These are phyloP conservation scores for Anthrax anthrax DNA, from an alignment of 2,888 invertebrate species.

Conservation along the genomic window DNA sequence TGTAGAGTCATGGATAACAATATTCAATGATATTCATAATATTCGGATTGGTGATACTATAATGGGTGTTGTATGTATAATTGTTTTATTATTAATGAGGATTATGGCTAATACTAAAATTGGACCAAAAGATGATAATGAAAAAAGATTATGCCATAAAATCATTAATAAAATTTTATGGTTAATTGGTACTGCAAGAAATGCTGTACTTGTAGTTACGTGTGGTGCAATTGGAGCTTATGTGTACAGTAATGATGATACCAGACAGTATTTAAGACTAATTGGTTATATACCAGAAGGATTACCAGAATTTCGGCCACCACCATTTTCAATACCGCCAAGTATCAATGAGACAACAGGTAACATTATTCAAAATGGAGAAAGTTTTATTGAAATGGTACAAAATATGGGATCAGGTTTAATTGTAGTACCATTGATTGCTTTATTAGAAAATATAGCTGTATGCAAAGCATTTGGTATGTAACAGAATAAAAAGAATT, in stretches of 20 bases:
- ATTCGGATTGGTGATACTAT: slow-evolving; percentile 59
- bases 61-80: slow-evolving; percentile 60
- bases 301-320: slow-evolving; percentile 48
- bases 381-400: slow-evolving; percentile 54
- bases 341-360: slow-evolving; percentile 43
- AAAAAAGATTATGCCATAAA: slow-evolving; percentile 41
- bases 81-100: slow-evolving; percentile 57
- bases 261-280: slow-evolving; percentile 42
- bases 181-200: slow-evolving; percentile 66
- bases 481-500: slow-evolving; percentile 4
- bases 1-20: slow-evolving; percentile 62
- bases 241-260: slow-evolving; percentile 40
- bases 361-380: slow-evolving; percentile 9
- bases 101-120: slow-evolving; percentile 54
- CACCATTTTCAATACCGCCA: slow-evolving; percentile 49
- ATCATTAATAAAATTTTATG: slow-evolving; percentile 52
- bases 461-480: slow-evolving; percentile 63
- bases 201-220: slow-evolving; percentile 67
- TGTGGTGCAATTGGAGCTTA: slow-evolving; percentile 52
- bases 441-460: slow-evolving; percentile 79
- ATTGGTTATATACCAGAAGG: slow-evolving; percentile 64
- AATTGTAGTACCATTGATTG: slow-evolving; percentile 73
- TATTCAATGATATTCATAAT: slow-evolving; percentile 50
- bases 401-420: slow-evolving; percentile 71
- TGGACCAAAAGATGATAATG: slow-evolving; percentile 39